These are phyloP conservation scores for Adineta ricciae DNA, from an alignment of 2,888 invertebrate species.

Conservation along the genomic window DNA sequence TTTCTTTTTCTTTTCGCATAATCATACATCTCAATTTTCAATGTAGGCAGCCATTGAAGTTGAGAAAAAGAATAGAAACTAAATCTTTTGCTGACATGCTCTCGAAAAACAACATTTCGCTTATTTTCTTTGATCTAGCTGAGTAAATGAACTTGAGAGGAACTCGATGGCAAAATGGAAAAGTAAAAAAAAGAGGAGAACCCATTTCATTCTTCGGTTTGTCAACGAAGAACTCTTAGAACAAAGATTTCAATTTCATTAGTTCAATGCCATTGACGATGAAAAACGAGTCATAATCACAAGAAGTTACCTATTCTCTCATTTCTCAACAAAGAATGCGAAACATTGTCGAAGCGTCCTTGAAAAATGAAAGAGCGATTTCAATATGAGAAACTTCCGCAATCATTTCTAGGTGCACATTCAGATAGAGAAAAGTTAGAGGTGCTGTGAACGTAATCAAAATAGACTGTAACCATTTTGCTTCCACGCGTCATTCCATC, in stretches of 20 bases:
- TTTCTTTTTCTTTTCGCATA: not conserved
- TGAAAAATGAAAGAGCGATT: not conserved
- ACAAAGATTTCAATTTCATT: not conserved
- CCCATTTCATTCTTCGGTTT: too few species aligned
- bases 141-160: too few species aligned
- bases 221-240: too few species aligned
- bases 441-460: not conserved
- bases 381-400: not conserved
- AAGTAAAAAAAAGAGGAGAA: not conserved
- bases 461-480: not conserved
- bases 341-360: not conserved
- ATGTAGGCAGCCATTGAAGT: not conserved
- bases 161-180: not conserved
- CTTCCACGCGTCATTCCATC: not conserved
- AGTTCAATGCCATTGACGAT: not conserved
- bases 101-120: not conserved
- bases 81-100: not conserved
- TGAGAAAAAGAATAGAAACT: not conserved
- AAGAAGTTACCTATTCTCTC: too few species aligned
- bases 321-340: not conserved
- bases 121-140: not conserved
- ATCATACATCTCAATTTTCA: not conserved
- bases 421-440: not conserved
- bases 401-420: not conserved
- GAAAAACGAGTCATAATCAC: not conserved